phyloP scores from a whole-genome alignment of 2,888 invertebrate genomes.

The Sinopyrophorus schimmeli region DNA sequence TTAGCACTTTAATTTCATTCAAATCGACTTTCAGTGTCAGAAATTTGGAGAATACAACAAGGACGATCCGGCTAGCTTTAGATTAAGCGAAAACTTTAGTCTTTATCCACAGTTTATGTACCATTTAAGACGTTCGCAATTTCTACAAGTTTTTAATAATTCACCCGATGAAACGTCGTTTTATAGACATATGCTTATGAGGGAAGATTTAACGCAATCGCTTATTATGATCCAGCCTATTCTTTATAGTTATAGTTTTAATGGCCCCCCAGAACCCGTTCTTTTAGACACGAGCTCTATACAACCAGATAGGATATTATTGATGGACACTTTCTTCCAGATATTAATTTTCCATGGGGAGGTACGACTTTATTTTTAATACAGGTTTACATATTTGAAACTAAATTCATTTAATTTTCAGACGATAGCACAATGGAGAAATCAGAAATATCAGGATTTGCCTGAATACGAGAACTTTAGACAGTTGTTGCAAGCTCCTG shows the following conservation, averaged over 20 bases:
- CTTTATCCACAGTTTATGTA: constrained; percentile 99
- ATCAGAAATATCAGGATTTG: constrained; percentile 93
- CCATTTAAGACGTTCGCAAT: constrained; percentile 96
- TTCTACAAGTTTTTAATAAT: constrained; percentile 99
- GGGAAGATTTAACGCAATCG: constrained; percentile 96
- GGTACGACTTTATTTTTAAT: constrained; percentile 57
- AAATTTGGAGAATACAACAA: constrained; percentile 99
- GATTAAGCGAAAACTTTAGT: constrained; percentile 94
- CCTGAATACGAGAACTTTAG: constrained; percentile 98
- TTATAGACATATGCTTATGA: constrained; percentile 97
- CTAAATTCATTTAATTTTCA: constrained; percentile 52
- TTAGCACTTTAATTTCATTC: constrained; percentile 13
- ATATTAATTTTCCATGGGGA: constrained; percentile 99
- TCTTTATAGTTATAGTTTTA: constrained; percentile 97
- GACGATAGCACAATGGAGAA: constrained; percentile 98
- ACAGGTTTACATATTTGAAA: background rate
- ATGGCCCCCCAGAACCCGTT: constrained; percentile 96
- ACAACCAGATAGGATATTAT: constrained; percentile 92
- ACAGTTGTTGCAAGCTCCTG: constrained; percentile 92
- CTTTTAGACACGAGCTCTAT: constrained; percentile 96
- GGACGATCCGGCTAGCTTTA: constrained; percentile 96
- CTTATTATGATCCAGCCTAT: constrained; percentile 99
- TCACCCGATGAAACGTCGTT: constrained; percentile 99
- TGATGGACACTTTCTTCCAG: constrained; percentile 99
- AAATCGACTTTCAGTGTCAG: constrained; percentile 76